Conservation (phyloP, 2,797 vertebrate genomes). For the Austrolebias charrua region DNA sequence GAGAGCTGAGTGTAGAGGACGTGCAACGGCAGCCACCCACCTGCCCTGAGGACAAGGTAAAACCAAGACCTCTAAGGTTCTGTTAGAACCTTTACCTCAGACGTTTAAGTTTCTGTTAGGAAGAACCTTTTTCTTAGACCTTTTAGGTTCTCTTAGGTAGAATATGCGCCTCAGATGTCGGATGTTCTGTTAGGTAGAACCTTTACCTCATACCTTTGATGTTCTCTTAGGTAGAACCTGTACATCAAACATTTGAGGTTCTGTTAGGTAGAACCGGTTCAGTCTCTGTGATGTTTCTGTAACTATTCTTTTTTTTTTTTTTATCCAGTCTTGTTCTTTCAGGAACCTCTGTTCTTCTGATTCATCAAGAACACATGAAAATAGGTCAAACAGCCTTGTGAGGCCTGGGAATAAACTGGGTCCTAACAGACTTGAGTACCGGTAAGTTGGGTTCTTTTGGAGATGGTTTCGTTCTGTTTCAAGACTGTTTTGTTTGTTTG, state of each 20-base stretch:
- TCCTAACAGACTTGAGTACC: constrained; percentile 86
- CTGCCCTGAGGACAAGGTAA: constrained; percentile 86
- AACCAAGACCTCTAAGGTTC: neutral
- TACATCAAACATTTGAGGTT: no score
- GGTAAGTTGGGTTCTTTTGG: constrained; percentile 46
- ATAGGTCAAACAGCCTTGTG: constrained; percentile 74
- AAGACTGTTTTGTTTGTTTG: no score
- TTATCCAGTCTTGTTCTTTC: constrained; percentile 64
- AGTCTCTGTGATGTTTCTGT: no score
- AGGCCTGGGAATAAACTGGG: constrained; percentile 84
- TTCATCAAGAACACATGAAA: constrained; percentile 84
- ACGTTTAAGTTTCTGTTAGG: neutral
- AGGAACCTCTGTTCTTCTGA: constrained; percentile 73
- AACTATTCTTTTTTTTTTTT: neutral
- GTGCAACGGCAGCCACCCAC: constrained; percentile 69
- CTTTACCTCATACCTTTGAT: neutral
- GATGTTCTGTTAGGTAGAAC: neutral
- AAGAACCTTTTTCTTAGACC: no score
- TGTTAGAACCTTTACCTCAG: no score
- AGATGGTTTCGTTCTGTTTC: neutral
- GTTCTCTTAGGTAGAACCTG: neutral
- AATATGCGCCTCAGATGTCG: no score
- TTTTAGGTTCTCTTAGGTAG: neutral
- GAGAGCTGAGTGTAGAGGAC: constrained; percentile 84
- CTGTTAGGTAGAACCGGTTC: no score